Evolutionary conservation across 2,888 invertebrate species (phyloP).

Genomic region (Phoenoteleia sp.): DNA sequence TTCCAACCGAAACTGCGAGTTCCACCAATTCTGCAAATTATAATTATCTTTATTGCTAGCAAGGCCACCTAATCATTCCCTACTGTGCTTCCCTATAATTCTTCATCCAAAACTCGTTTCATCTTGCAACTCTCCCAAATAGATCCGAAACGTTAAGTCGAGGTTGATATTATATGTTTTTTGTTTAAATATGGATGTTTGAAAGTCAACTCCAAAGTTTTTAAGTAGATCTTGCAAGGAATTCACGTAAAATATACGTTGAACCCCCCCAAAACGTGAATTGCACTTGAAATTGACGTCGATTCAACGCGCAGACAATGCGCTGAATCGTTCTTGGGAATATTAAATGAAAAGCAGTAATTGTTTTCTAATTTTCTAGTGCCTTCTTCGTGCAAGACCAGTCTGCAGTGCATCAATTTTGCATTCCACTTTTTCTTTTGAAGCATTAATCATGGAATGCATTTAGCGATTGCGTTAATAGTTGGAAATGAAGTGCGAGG

Average conservation of each 20-base stretch:
- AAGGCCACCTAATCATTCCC: background rate
- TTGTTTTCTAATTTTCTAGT: background rate
- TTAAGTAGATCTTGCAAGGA: no score
- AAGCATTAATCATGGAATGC: slow-evolving; percentile 65
- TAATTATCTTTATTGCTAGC: slow-evolving; percentile 84
- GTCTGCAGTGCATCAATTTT: background rate
- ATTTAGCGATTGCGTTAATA: slow-evolving; percentile 70
- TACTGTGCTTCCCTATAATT: background rate
- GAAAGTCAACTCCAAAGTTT: no score
- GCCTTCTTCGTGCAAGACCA: background rate
- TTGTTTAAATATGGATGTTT: no score
- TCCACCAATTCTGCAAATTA: slow-evolving; percentile 76
- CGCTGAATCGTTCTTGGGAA: background rate
- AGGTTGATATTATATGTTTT: no score
- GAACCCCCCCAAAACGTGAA: no score
- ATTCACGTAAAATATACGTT: no score
- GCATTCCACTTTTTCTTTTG: background rate
- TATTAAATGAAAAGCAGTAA: background rate
- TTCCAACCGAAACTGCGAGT: slow-evolving; percentile 37
- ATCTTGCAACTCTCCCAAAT: no score
- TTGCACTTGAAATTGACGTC: no score
- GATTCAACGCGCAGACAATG: no score
- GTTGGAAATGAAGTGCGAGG: slow-evolving; percentile 48
- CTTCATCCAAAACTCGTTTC: background rate
- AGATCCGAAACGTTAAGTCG: no score